Base-by-base conservation (phyloP, 2,888 invertebrate species). In the Taenaris catops region DNA sequence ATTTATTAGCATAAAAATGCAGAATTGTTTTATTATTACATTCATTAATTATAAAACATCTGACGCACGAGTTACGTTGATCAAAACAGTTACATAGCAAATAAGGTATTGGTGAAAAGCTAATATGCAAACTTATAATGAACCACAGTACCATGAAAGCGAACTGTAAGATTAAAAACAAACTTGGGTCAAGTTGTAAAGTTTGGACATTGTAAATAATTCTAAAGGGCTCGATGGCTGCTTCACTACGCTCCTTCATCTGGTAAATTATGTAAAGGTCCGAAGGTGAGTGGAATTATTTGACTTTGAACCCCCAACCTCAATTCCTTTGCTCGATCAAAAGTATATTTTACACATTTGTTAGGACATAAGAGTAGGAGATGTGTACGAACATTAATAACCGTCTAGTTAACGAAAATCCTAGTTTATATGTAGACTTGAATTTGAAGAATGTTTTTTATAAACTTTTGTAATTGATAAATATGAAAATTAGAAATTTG, bases 191-290 rank as follows among this genome's bases (percentile, higher is more conserved):
- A 46, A 47, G 41, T 43, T 39, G 34, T 39, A 42, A 53, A 47
- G 46, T 52, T 50, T 45, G 51, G 56, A 56, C 55, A 57, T 51
- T 56, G 57, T 60, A 63, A 62, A 64, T 58, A 58, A 66, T 63
- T 62, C 57, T 61, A 41, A 12, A 41, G 43, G 47, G 43, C 44
- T 51, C 56, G 53, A 58, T 55, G 53, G 56, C 55, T 54, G 53
- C 51, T 50, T 41, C 46, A 46, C 46, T 49, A 53, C 45, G 49
- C 52, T 56, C 51, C 54, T 55, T 55, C 50, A 44, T 44, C 43
- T 51, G 32, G 52, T 59, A 49, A 57, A 58, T 58, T 56, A 58
- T 49, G 40, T 21, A 49, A 33, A 38, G 36, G 38, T 20, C 21
- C 25, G 27, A 34, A 39, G 47, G 36, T 38, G 21, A 44, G 41